These are phyloP conservation scores for Saccostrea glomerata DNA, from an alignment of 1,140 invertebrate genomes.

Conservation along the genomic window DNA sequence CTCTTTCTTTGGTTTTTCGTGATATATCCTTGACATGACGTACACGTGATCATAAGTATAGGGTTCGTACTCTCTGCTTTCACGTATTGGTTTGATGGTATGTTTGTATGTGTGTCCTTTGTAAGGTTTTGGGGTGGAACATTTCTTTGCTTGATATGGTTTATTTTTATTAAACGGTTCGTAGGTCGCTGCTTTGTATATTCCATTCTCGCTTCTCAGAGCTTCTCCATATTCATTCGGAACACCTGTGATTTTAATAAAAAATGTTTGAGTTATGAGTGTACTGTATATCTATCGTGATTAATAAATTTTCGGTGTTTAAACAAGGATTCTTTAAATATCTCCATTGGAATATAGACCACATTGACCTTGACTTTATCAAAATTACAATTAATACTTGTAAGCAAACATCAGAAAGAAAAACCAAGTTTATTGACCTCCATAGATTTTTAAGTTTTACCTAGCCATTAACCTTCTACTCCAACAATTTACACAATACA, in stretches of 20 bases:
- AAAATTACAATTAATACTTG: too few relatives aligned
- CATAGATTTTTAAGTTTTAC: too few relatives aligned
- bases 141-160: neutral
- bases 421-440: too few relatives aligned
- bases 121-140: slow-evolving; percentile 23
- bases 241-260: neutral
- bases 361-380: too few relatives aligned
- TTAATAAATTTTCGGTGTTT: too few relatives aligned
- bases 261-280: too few relatives aligned
- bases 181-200: neutral
- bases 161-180: slow-evolving; percentile 1
- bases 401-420: too few relatives aligned
- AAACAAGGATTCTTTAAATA: too few relatives aligned
- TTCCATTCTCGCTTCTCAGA: neutral
- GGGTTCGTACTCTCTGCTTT: neutral
- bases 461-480: too few relatives aligned
- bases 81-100: neutral
- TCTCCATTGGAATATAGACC: too few relatives aligned
- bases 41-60: neutral
- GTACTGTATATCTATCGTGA: too few relatives aligned
- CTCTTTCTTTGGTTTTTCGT: slow-evolving; percentile 7
- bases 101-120: neutral
- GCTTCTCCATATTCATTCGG: neutral
- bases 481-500: too few relatives aligned
- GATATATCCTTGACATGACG: neutral